Base-by-base conservation (phyloP, 2,888 invertebrate species). In the Drosophila multiciliata region DNA sequence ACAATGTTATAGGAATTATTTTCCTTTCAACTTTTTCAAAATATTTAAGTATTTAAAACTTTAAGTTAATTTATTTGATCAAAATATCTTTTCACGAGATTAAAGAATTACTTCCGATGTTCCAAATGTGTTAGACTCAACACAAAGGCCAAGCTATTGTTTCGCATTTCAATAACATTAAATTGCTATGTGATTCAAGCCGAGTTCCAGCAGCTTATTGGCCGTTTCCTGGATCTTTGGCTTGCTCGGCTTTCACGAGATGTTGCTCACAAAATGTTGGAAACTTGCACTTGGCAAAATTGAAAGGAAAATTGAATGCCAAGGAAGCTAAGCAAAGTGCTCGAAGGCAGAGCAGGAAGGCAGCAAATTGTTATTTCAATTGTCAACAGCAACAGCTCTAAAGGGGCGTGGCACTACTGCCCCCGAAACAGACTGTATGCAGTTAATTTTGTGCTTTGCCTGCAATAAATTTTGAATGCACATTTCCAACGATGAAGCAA, bases 401-500 rank as follows among this genome's bases (percentile, higher is more conserved):
- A 42, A 17, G 11, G 63, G 77, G 66, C 64, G 75, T 76, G 68
- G 35, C 67, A 63, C 9, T 35, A 32, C 17, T 7, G 36, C 38
- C 7, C 29, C 12, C 42, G 6, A 38, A 7, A 36, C 40, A 63
- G 69, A 50, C 42, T 60, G 65, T 63, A 82, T 86, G 78, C 90
- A 90, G 87, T 90, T 87, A 87, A 87, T 87, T 85, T 87, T 87
- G 79, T 90, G 87, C 87, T 78, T 83, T 78, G 87, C 62, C 83
- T 83, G 90, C 87, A 87, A 86, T 90, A 90, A 88, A 87, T 87
- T 90, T 90, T 83, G 83, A 90, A 87, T 90, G 90, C 77, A 90
- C 87, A 87, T 86, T 90, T 88, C 65, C 81, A 86, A 90, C 81
- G 89, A 88, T 83, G 70, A 63, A 74, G 71, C 65, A 77, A 66